Evolutionary conservation across 2,888 invertebrate genomes (phyloP).

Genomic region (Spatulosminthurus flaviceps): DNA sequence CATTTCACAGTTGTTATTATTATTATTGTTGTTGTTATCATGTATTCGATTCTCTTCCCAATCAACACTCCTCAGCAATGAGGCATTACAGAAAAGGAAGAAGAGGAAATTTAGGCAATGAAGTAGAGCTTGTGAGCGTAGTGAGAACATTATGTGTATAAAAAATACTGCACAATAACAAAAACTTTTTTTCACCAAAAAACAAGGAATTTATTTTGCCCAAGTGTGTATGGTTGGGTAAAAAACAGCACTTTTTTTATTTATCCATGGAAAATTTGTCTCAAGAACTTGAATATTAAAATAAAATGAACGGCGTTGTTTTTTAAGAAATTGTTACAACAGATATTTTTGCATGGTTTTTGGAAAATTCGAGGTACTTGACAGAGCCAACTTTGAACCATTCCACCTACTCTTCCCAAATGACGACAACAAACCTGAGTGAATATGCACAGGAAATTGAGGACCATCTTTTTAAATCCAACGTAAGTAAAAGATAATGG

Average conservation of each 20-base stretch:
- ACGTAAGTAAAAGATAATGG: background rate
- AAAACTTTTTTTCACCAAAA: no score
- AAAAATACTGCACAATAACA: background rate
- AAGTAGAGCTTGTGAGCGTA: background rate
- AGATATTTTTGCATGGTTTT: background rate
- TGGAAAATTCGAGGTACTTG: background rate
- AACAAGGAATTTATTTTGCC: no score
- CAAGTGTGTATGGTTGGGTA: background rate
- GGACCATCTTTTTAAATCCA: slow-evolving; percentile 9
- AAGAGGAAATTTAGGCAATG: background rate
- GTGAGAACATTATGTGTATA: background rate
- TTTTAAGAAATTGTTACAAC: background rate
- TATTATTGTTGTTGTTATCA: no score
- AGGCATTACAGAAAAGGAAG: background rate
- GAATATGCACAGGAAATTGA: slow-evolving; percentile 13
- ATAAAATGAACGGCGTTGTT: no score
- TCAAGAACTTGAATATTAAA: no score
- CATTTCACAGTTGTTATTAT: background rate
- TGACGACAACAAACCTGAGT: background rate
- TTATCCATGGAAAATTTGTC: background rate
- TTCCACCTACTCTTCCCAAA: slow-evolving; percentile 5
- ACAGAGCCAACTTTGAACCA: slow-evolving; percentile 8
- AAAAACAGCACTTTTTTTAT: background rate
- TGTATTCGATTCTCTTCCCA: background rate
- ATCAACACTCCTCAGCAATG: background rate